Evolutionary conservation across 1,140 invertebrate species (phyloP), one percentile per base, ranked within the genome.

Genomic region (Cataglyphis hispanica): DNA sequence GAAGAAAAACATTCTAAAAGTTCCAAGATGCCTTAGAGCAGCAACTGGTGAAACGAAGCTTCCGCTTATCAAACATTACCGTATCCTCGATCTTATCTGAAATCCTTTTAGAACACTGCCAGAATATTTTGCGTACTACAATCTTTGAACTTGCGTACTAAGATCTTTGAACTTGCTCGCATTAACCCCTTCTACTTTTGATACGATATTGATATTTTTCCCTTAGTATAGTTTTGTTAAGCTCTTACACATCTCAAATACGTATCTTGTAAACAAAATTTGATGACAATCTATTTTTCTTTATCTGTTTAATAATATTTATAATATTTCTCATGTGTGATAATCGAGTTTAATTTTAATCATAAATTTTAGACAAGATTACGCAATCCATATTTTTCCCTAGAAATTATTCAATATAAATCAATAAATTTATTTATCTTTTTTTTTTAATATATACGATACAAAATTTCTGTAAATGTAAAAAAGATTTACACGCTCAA

Each of bases 1-100:
- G 64, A 70, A 64, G 61, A 86, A 83, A 50, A 83, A 83, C 67
- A 74, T 13, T 74, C 53, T 61, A 43, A 83, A 50, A 83, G 78
- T 83, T n/a, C 53, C 37, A 83, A 83, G 78, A 83, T 74, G 67
- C 25, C 67, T 50, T 61, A 83, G 25, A 74, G 37, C 67, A 70
- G 67, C 78, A 83, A 83, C 53, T 74, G 67, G 25, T 60, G 78
- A 83, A 83, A 61, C 53, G 25, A 22, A 72, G 27, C 67, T 72
- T 74, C 53, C 53, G 77, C 34, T 70, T 50, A 50, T 19, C 46
- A 19, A 43, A 6, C 37, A 34, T 60, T 19, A 53, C 11, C 37
- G 19, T 27, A 43, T 4, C 0, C 8, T 46, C 27, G 19, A 64
- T 64, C 31, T 25, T 27, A 16, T 27, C 2, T 25, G 1, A 77